Evolutionary conservation across 2,113 vertebrate genomes (phyloP), one percentile per base, ranked within the genome.

Genomic region (Neogobius melanostomus): DNA sequence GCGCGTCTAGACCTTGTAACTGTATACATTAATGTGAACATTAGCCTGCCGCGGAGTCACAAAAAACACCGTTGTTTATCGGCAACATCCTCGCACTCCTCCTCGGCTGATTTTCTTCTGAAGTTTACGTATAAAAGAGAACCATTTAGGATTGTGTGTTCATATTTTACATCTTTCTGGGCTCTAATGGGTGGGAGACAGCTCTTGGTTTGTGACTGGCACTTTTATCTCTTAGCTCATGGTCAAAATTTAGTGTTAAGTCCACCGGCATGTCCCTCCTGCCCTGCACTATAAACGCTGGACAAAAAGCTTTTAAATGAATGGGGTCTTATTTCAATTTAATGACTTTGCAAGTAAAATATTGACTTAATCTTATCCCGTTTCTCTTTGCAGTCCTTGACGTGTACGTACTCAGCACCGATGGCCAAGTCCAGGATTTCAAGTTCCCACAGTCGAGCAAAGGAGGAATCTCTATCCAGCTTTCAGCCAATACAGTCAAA

Each of bases 351-450:
- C 0, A 47, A 73, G 64, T 77, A 54, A 60, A 77, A 76, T 42
- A 7, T 9, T n/a, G 6, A 6, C 52, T 49, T 81, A 49, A 8
- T 59, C 60, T 59, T 54, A 54, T 11, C 48, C 64, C 53, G 72
- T 46, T 65, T 16, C 47, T 56, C 44, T 52, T 56, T 63, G 72
- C 87, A 99, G 98, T 98, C 88, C 90, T 99, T 80, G 96, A 99
- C 85, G 97, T 99, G 79, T 97, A 96, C 42, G 96, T 99, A 7
- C 95, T 98, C 80, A 97, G 95, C 88, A 99, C 98, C 5, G 98
- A 99, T 79, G 98, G 97, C 73, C 98, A 99, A 84, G 95, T 99
- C 84, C 95, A 99, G 82, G 98, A 99, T 87, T 97, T 99, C 82
- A 95, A 94, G 90, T 99, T 99, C 91, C 98, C 97, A 87, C 94